Base-by-base conservation (phyloP, 2,113 vertebrate genomes). In the Paraplagusia blochii region DNA sequence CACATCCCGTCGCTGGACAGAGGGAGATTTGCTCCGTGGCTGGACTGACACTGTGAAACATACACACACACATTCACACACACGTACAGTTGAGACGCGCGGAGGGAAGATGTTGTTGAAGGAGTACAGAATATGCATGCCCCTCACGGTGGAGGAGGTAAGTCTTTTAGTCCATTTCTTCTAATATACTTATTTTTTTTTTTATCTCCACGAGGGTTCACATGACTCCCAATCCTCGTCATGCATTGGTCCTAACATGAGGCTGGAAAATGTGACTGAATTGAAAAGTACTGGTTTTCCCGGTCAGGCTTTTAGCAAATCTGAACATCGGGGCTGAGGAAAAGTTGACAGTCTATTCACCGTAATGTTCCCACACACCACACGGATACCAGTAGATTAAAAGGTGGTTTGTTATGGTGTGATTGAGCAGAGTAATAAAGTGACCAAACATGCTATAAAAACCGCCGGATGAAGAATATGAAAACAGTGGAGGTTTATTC, bases 111-210 rank as follows among this genome's bases (percentile, higher is more conserved):
- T 97, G 95, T 90, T 96, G 90, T 89, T 96, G 88, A 98, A 97
- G 90, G 95, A 97, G 92, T 97, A 96, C 84, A 90, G 95, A 89
- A 97, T 98, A 93, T 98, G 95, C 76, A 97, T 97, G 95, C 95
- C 95, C 33, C 90, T 98, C 78, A 96, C 95, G 42, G 95, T 98
- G 58, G 95, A 96, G 66, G 95, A 98, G 94, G 95, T 97, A 90
- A 92, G 94, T 85, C 63, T 11, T n/a, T 11, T 66, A 0, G 1
- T 22, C n/a, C 17, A 6, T 53, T 49, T 3, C 8, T 29, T 0
- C n/a, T 8, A 8, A 50, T 45, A 1, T 70, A 58, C 61, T 22
- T 42, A 8, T 49, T 45, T 1, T 70, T 60, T 63, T 19, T 42
- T 18, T 5, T 35, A 43, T 4, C 38, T 40, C 12, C 38, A 40